These are phyloP conservation scores for Acrocephalus scirpaceus DNA, from an alignment of 2,797 vertebrate species.

Conservation along the genomic window DNA sequence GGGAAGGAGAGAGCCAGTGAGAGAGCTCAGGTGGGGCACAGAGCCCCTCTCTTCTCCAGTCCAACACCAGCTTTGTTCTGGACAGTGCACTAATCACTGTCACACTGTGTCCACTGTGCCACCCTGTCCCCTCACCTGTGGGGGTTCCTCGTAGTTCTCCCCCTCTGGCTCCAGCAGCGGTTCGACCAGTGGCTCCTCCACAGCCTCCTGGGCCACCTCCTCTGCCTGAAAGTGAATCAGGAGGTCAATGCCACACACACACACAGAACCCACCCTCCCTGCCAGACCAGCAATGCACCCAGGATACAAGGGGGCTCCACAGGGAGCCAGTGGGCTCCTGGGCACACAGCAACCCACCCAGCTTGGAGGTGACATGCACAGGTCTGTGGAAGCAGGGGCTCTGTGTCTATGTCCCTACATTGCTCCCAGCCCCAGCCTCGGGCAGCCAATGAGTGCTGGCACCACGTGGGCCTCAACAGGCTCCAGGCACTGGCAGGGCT, in stretches of 20 bases:
- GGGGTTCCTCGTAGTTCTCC: constrained; percentile 90
- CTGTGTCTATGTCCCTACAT: fast-evolving
- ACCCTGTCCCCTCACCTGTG: constrained; percentile 81
- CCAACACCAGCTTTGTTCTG: background rate
- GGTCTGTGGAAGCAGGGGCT: fast-evolving
- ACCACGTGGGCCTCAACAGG: fast-evolving
- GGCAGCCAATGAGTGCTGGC: background rate
- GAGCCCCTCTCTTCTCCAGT: background rate
- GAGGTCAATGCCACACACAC: background rate
- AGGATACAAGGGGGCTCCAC: background rate
- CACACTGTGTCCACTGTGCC: background rate
- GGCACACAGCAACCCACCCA: background rate
- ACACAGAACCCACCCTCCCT: background rate
- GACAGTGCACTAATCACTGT: fast-evolving
- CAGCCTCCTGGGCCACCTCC: constrained; percentile 95
- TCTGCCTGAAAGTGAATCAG: constrained; percentile 81
- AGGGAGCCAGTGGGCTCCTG: fast-evolving
- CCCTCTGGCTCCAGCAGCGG: constrained; percentile 92
- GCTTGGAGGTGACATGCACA: background rate
- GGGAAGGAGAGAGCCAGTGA: background rate
- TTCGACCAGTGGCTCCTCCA: constrained; percentile 90
- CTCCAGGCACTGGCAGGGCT: background rate
- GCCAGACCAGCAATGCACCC: background rate
- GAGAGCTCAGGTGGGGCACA: background rate
- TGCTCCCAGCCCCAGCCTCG: background rate